phyloP scores from a whole-genome alignment of 2,113 vertebrate species.

The Syngnathus scovelli region DNA sequence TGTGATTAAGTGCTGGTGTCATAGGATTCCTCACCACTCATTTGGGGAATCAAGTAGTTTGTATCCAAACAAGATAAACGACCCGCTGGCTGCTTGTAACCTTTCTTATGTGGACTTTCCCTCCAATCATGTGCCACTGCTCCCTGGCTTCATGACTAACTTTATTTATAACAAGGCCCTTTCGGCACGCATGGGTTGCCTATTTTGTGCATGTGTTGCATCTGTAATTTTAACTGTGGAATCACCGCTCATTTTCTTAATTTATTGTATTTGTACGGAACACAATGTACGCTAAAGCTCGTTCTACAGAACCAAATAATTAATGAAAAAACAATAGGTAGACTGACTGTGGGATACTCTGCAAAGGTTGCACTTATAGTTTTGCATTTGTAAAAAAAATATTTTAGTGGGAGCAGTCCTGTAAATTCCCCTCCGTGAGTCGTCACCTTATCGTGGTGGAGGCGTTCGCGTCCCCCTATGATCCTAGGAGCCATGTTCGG shows the following conservation, averaged over 20 bases:
- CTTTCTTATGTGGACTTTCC: slow-evolving; percentile 64
- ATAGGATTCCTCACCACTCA: slow-evolving; percentile 64
- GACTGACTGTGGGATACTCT: slow-evolving; percentile 8
- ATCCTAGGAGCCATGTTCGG: too few species aligned
- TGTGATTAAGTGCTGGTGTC: slow-evolving; percentile 71
- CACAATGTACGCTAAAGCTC: not conserved
- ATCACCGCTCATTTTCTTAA: slow-evolving; percentile 12
- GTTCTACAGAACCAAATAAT: not conserved
- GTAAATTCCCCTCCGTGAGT: too few species aligned
- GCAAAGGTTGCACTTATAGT: not conserved
- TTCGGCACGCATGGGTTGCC: slow-evolving; percentile 25
- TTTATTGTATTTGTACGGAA: slow-evolving; percentile 1
- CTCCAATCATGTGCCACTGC: slow-evolving; percentile 60
- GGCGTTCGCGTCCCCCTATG: too few species aligned
- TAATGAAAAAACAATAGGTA: not conserved
- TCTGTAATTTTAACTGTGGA: slow-evolving; percentile 8
- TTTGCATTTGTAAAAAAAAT: too few species aligned
- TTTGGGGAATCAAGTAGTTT: slow-evolving; percentile 72
- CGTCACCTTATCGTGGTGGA: too few species aligned
- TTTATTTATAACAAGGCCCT: slow-evolving; percentile 64
- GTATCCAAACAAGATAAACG: slow-evolving; percentile 73
- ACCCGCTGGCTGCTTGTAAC: slow-evolving; percentile 58
- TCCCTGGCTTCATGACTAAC: slow-evolving; percentile 43
- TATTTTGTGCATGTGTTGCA: slow-evolving; percentile 23
- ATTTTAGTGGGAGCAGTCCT: too few species aligned